Base-by-base conservation (phyloP, 2,888 invertebrate species). In the Pseudococcus longispinus region DNA sequence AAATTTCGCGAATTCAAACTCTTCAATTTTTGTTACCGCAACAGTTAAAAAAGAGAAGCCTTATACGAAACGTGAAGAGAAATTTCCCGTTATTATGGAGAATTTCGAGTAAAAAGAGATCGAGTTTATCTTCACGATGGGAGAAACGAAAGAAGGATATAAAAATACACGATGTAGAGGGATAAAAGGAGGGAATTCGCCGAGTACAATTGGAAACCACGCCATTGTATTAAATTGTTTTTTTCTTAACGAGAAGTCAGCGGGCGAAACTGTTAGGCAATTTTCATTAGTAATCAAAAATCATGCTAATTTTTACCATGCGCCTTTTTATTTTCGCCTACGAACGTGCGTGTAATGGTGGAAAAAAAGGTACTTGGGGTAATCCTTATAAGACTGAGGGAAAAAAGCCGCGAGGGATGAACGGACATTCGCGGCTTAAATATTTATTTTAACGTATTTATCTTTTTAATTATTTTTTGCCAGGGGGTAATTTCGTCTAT, bases 271-370 rank as follows among this genome's bases (percentile, higher is more conserved):
- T 4, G 5, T 5, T 4, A 70, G 23, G 42, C 42, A 42, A 80
- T 80, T 80, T 80, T 80, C 42, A 42, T 80, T 80, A 80, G 42
- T 80, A n/a, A 80, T 80, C 23, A 80, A 80, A 77, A 80, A 80
- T 80, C 77, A 80, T 80, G 77, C 77, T 80, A 80, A 80, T 80
- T 80, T 80, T 80, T 42, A 70, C 20, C 77, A 80, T 37, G 77
- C n/a, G 60, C 60, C 37, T 60, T 77, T 77, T 77, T 23, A 23
- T 77, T 77, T 77, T 77, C 13, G 77, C 37, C 37, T 32, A 42
- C 42, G 11, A 70, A 70, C 70, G 70, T 70, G 70, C 37, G 37
- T 70, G 70, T 70, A 70, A 70, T 70, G 70, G 29, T 6, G 20
- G 60, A 70, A 70, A 70, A 70, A 70, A 70, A 32, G 70, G 70